A percentile compares a stretch with the other conserved stretches of the same genome.
Conservation (phyloP, 2,113 vertebrate species). For the Podarcis raffonei region DNA sequence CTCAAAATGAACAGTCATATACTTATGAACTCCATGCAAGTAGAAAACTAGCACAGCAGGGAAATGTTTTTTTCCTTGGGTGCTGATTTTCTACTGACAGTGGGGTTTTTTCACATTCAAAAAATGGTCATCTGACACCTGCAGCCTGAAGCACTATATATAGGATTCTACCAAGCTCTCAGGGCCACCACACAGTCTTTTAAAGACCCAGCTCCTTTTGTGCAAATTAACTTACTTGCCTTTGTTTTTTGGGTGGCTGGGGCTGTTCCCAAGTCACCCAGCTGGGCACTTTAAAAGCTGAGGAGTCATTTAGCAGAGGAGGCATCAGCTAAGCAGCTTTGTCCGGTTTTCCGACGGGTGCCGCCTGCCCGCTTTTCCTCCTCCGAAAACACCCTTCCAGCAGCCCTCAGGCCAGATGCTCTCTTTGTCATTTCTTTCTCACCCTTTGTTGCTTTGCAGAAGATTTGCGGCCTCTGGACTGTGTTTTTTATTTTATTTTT, state of each 20-base stretch:
- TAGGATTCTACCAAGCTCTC: no score
- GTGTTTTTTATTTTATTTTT: slow-evolving; percentile 40
- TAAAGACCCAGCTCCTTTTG: neutral
- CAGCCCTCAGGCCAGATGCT: slow-evolving; percentile 74
- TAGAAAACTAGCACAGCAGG: neutral
- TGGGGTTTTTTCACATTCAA: neutral
- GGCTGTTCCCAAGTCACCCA: slow-evolving; percentile 9
- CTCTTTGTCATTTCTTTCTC: slow-evolving; percentile 63
- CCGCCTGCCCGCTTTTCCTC: neutral
- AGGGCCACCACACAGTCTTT: neutral
- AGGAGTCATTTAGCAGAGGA: slow-evolving; percentile 52
- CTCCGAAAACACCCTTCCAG: slow-evolving; percentile 71
- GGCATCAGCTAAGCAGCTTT: slow-evolving; percentile 78
- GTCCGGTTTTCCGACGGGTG: slow-evolving; percentile 48
- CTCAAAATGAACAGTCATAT: neutral
- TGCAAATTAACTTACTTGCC: neutral
- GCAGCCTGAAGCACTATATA: neutral
- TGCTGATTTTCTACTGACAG: neutral
- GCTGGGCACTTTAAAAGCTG: neutral
- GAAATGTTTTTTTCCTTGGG: neutral
- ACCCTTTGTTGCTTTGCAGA: slow-evolving; percentile 23
- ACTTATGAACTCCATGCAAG: neutral
- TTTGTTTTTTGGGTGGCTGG: neutral
- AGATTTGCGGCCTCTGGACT: slow-evolving; percentile 72
- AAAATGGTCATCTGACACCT: neutral